These are phyloP conservation scores for Mylabris phalerata DNA, from an alignment of 1,140 invertebrate species.

Conservation along the genomic window DNA sequence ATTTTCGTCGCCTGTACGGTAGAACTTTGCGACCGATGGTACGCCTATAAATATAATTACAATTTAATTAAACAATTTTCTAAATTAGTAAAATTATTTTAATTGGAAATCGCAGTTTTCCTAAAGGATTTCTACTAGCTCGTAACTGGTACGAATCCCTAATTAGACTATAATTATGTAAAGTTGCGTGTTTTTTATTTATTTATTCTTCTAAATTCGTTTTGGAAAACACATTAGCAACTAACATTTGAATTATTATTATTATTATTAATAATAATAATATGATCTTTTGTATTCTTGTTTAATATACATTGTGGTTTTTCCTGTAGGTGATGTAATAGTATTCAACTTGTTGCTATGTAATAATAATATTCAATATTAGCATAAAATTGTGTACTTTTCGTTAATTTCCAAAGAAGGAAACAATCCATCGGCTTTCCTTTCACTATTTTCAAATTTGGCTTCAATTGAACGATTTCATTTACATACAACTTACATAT, in stretches of 20 bases:
- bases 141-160: not conserved
- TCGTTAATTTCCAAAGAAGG: not conserved
- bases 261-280: no score
- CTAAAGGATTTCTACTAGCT: not conserved
- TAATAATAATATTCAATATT: not conserved
- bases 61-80: not conserved
- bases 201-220: not conserved
- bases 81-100: no score
- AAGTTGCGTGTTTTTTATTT: not conserved
- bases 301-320: not conserved
- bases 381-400: not conserved
- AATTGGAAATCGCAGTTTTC: not conserved
- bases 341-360: not conserved
- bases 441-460: not conserved
- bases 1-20: slow-evolving; percentile 77
- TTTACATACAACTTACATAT: not conserved
- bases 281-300: no score
- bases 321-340: not conserved
- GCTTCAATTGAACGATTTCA: not conserved
- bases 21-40: slow-evolving; percentile 61
- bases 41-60: slow-evolving; percentile 55
- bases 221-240: not conserved
- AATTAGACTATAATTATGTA: not conserved
- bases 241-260: no score
- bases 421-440: not conserved